Conservation (phyloP, 1,140 invertebrate species). For the Drosophila leontia region DNA sequence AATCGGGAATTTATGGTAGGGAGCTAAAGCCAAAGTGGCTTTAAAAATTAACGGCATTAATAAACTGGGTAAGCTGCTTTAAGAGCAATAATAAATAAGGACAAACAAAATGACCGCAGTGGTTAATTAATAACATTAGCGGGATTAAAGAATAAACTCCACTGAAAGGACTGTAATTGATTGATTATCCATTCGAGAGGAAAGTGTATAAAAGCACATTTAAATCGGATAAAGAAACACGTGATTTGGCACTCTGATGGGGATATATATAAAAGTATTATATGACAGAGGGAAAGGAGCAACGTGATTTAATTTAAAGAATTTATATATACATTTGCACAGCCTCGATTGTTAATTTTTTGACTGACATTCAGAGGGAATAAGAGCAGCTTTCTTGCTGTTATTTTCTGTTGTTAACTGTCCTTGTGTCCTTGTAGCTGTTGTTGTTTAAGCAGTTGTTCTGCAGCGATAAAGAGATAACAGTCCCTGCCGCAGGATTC, state of each 20-base stretch:
- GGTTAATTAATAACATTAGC: slow-evolving; percentile 54
- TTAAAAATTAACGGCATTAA: slow-evolving; percentile 73
- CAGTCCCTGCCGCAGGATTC: slow-evolving; percentile 9
- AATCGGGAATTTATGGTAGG: slow-evolving; percentile 55
- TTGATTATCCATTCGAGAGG: slow-evolving; percentile 7
- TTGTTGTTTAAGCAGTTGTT: slow-evolving; percentile 24
- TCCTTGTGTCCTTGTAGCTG: slow-evolving; percentile 11
- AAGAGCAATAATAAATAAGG: slow-evolving; percentile 35
- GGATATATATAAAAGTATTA: neutral
- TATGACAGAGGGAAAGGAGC: neutral
- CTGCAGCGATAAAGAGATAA: slow-evolving; percentile 25
- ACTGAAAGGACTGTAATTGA: slow-evolving; percentile 12
- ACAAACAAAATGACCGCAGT: slow-evolving; percentile 18
- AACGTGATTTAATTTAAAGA: neutral
- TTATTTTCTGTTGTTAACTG: neutral
- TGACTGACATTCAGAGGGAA: neutral
- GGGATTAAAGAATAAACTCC: slow-evolving; percentile 13
- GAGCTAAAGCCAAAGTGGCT: slow-evolving; percentile 52
- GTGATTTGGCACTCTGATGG: slow-evolving; percentile 2
- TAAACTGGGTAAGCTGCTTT: slow-evolving; percentile 39
- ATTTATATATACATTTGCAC: neutral
- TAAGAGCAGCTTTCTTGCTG: neutral
- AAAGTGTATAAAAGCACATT: neutral
- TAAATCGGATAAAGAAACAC: neutral
- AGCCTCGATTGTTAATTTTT: neutral